phyloP scores from a whole-genome alignment of 2,113 vertebrate species.

The Picathartes gymnocephalus region DNA sequence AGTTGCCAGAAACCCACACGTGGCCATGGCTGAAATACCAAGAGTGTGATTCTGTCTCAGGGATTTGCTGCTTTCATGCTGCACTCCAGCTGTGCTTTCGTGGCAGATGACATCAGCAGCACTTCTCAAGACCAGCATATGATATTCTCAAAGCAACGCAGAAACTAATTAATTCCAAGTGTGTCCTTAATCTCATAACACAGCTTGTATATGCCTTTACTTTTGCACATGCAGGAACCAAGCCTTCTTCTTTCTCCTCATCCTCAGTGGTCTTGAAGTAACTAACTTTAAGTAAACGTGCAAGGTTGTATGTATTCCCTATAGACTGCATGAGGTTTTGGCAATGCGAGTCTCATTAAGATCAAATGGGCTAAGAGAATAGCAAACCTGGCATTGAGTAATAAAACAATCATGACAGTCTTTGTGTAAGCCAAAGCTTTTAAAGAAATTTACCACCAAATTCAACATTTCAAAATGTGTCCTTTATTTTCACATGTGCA shows the following conservation, averaged over 20 bases:
- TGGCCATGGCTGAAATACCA: background rate
- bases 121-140: background rate
- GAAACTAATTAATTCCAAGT: slow-evolving; percentile 67
- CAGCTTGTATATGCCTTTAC: slow-evolving; percentile 16
- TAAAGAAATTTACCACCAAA: background rate
- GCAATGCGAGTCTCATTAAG: slow-evolving; percentile 33
- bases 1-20: slow-evolving; percentile 16
- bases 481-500: background rate
- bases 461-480: background rate
- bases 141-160: slow-evolving; percentile 28
- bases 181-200: slow-evolving; percentile 40
- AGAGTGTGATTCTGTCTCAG: background rate
- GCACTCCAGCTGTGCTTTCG: slow-evolving; percentile 21
- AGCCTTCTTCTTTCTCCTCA: slow-evolving; percentile 25
- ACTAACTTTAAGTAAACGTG: slow-evolving; percentile 57
- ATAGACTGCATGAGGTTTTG: background rate
- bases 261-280: background rate
- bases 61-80: slow-evolving; percentile 7
- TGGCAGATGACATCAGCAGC: slow-evolving; percentile 40
- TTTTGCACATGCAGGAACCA: background rate
- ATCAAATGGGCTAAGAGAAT: background rate
- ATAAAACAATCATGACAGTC: background rate
- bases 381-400: background rate
- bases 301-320: slow-evolving; percentile 12
- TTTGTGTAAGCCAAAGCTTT: background rate